Conservation (phyloP, 2,113 vertebrate species). For the Amphiprion percula region DNA sequence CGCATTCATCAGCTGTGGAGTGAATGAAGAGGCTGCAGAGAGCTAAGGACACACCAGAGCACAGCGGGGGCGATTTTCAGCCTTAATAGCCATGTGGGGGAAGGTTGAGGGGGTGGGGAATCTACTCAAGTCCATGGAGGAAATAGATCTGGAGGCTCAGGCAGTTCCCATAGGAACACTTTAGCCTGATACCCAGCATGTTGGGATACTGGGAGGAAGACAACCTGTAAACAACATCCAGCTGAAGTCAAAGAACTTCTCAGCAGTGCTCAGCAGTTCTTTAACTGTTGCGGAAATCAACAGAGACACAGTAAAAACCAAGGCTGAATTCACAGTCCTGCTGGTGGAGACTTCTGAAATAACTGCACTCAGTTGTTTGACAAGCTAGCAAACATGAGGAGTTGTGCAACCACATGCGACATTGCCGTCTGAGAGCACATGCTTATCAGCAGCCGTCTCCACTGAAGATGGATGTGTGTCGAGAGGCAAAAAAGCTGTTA, state of each 20-base stretch:
- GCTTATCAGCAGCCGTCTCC: slow-evolving; percentile 53
- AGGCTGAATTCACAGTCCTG: background rate
- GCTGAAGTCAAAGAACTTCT: slow-evolving; percentile 43
- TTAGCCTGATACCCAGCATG: slow-evolving; percentile 29
- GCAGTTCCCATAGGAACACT: slow-evolving; percentile 75
- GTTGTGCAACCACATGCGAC: background rate
- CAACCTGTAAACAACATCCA: slow-evolving; percentile 54
- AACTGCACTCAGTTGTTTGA: slow-evolving; percentile 34
- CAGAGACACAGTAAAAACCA: slow-evolving; percentile 9
- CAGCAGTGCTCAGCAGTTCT: slow-evolving; percentile 27
- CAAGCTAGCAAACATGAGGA: slow-evolving; percentile 4
- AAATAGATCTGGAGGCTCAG: slow-evolving; percentile 51
- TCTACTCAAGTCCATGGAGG: slow-evolving; percentile 55
- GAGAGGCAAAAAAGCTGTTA: slow-evolving; percentile 15
- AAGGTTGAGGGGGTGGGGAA: slow-evolving; percentile 54
- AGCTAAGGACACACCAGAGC: slow-evolving; percentile 55
- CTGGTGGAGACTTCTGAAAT: slow-evolving; percentile 17
- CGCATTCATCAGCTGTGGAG: slow-evolving; percentile 52
- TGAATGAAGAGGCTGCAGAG: slow-evolving; percentile 38
- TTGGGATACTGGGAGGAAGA: slow-evolving; percentile 24
- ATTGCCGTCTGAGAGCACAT: background rate
- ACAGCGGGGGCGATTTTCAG: slow-evolving; percentile 56
- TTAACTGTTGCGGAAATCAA: slow-evolving; percentile 30
- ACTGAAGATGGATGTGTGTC: slow-evolving; percentile 64
- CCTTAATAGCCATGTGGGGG: slow-evolving; percentile 51